Evolutionary conservation across 2,113 vertebrate genomes (phyloP).

Genomic region (Hippocampus comes): DNA sequence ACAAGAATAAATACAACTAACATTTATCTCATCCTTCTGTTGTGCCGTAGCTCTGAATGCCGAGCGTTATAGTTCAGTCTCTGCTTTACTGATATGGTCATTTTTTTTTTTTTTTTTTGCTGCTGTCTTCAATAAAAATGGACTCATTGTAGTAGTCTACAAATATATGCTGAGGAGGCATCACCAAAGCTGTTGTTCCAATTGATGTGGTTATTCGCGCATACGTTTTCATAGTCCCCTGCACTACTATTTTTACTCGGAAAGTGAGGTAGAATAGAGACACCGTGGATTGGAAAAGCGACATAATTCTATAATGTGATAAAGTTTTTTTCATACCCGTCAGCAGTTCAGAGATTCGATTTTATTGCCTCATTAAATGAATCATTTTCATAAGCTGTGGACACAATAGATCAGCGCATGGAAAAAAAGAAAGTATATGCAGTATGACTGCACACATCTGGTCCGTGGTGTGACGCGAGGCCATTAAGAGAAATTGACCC

Average conservation of each 20-base stretch:
- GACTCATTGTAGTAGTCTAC: not conserved
- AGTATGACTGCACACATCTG: slow-evolving; percentile 47
- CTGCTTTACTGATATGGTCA: not conserved
- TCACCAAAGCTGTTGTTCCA: not conserved
- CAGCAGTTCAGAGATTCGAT: not conserved
- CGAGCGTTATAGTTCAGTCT: not conserved
- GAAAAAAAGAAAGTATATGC: not conserved
- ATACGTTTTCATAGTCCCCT: not conserved
- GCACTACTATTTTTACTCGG: not conserved
- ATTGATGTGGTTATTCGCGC: not conserved
- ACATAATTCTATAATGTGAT: not conserved
- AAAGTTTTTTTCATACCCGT: not conserved
- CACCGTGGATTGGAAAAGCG: not conserved
- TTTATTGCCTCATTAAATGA: not conserved
- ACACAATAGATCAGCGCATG: not conserved
- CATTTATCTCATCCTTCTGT: not conserved
- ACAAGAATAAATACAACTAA: not conserved
- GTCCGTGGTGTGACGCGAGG: slow-evolving; percentile 60
- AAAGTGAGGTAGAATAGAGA: not conserved
- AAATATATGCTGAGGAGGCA: not conserved
- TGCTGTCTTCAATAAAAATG: not conserved
- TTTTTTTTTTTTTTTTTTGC: not conserved
- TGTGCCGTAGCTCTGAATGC: not conserved
- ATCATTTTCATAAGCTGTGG: not conserved
- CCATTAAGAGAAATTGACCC: slow-evolving; percentile 67